Evolutionary conservation across 2,797 vertebrate genomes (phyloP), one percentile per base, ranked within the genome.

Genomic region (Poecile montanus): DNA sequence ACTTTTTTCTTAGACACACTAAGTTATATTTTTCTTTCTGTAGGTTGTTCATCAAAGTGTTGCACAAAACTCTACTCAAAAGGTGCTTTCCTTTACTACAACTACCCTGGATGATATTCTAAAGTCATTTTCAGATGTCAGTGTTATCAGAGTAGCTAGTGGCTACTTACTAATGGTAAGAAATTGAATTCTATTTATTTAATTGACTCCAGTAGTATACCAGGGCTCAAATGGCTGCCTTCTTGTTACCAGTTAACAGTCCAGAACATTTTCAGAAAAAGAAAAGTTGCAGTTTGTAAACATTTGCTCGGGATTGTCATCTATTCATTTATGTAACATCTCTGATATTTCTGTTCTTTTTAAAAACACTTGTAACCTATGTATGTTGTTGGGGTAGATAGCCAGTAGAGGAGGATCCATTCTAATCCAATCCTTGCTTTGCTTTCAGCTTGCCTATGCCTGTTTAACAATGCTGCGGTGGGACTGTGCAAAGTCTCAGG

Each of bases 401-500:
- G 34, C 19, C n/a, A 20, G 93, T 96, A 92, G 89, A 92, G 93
- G 91, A 58, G 65, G 9, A 63, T 76, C 91, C 84, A 61, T 96
- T 97, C 91, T 98, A 94, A 98, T 97, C 83, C 48, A 85, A 38
- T 70, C 67, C 27, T 29, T 75, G 22, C 17, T 13, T 29, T n/a
- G 34, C 38, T 34, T 95, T 94, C 88, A 99, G 99, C 98, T 99
- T 98, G 99, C 99, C 96, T 99, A 99, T 83, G 99, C 99, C 85
- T 99, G 99, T 98, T 98, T 99, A 98, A 99, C 99, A 96, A 99
- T 99, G 99, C 97, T 99, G 96, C 98, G 99, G 79, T 99, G 99
- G 99, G 99, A 99, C 98, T 99, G 99, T 91, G 98, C 99, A 96
- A 99, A 99, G 97, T 99, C 99, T 96, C 99, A 99, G 98, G 99